A percentile compares a stretch with the other conserved stretches of the same genome.
Evolutionary conservation across 2,888 invertebrate species (phyloP).

Genomic region (Machimus rusticus): DNA sequence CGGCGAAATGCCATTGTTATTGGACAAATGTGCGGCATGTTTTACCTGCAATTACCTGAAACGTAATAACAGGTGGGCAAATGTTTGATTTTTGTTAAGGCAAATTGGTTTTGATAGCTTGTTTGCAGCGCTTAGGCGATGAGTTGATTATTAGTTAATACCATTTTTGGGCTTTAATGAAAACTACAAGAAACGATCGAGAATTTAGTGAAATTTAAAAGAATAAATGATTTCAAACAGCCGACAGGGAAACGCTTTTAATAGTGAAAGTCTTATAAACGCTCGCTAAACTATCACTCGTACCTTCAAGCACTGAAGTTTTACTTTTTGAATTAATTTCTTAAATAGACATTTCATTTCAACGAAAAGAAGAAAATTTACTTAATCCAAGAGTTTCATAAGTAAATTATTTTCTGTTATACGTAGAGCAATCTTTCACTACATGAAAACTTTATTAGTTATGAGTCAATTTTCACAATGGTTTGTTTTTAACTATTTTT

Average conservation of each 20-base stretch:
- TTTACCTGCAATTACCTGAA: background rate
- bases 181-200: background rate
- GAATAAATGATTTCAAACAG: background rate
- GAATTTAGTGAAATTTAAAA: background rate
- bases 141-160: background rate
- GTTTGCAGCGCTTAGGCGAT: background rate
- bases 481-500: no score
- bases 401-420: no score
- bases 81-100: background rate
- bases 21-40: background rate
- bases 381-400: background rate
- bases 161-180: background rate
- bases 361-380: background rate
- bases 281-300: background rate
- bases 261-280: background rate
- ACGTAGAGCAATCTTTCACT: no score
- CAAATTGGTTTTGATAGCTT: background rate
- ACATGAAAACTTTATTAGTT: no score
- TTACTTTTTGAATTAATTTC: background rate
- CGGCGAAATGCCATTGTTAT: background rate
- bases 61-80: background rate
- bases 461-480: no score
- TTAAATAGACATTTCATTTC: background rate
- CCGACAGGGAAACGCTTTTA: background rate
- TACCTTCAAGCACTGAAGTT: background rate